Conservation (phyloP, 2,797 vertebrate species). For the Mormyrus proboscirostris region DNA sequence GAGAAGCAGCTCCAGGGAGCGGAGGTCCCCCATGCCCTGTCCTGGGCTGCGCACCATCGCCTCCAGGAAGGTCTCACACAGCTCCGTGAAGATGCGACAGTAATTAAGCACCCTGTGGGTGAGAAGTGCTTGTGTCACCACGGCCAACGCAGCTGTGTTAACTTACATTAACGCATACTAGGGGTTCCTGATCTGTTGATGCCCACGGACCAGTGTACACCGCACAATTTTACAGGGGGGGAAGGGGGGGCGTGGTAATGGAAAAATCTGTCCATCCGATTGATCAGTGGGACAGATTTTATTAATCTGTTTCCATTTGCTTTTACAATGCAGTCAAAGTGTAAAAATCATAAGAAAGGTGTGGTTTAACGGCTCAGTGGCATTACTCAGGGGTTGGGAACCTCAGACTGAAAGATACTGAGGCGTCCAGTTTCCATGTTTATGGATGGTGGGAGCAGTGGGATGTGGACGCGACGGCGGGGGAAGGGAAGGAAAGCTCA, state of each 20-base stretch:
- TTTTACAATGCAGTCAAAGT: neutral
- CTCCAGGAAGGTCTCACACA: slow-evolving; percentile 93
- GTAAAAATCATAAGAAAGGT: neutral
- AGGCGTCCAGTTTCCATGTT: neutral
- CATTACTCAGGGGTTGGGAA: neutral
- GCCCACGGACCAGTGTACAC: neutral
- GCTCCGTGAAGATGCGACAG: slow-evolving; percentile 93
- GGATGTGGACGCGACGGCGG: neutral
- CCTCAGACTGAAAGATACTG: neutral
- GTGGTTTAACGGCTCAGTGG: neutral
- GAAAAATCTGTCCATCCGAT: neutral
- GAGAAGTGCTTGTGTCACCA: neutral
- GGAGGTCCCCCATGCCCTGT: slow-evolving; percentile 86
- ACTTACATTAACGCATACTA: neutral
- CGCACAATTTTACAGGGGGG: neutral
- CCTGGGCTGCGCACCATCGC: slow-evolving; percentile 86
- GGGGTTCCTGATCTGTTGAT: neutral
- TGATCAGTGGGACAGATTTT: neutral
- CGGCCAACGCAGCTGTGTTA: neutral
- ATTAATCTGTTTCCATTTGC: neutral
- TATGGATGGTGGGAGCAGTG: neutral
- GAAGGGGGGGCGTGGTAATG: neutral
- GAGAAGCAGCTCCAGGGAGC: slow-evolving; percentile 85
- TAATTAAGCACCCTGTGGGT: slow-evolving; percentile 87
- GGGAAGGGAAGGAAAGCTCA: slow-evolving; percentile 42